phyloP scores from a whole-genome alignment of 2,797 vertebrate genomes.

The Thripadectes ignobilis region DNA sequence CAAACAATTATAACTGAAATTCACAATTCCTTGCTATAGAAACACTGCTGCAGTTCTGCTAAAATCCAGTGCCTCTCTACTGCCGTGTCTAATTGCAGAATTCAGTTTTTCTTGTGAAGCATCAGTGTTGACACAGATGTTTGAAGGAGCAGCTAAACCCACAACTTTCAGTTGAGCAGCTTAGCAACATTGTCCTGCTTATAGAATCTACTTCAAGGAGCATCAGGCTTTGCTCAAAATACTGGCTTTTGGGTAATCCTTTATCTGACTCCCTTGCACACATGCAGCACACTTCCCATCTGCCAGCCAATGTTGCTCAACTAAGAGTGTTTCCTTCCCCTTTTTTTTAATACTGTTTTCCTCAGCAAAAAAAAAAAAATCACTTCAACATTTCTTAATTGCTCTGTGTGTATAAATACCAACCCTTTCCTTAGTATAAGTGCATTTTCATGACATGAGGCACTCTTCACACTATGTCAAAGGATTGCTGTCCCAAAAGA shows the following conservation, averaged over 20 bases:
- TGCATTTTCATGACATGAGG: not conserved
- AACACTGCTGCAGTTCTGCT: not conserved
- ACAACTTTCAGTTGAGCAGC: not conserved
- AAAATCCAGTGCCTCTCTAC: not conserved
- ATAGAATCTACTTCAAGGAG: not conserved
- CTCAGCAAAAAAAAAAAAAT: not conserved
- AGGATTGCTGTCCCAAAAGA: not conserved
- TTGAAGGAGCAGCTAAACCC: not conserved
- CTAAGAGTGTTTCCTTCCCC: not conserved
- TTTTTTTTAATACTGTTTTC: not conserved
- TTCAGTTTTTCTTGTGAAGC: not conserved
- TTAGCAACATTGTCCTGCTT: not conserved
- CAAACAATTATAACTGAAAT: not conserved
- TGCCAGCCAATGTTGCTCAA: not conserved
- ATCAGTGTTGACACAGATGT: not conserved
- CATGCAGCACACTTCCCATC: not conserved
- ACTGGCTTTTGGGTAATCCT: not conserved
- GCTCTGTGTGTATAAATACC: not conserved
- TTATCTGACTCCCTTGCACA: not conserved
- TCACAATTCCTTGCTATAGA: not conserved
- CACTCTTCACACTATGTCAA: not conserved
- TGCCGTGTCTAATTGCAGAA: fast-evolving
- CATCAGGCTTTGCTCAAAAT: not conserved
- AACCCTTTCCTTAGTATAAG: not conserved
- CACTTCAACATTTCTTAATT: not conserved